Evolutionary conservation across 2,113 vertebrate species (phyloP).

Genomic region (Anolis sagrei): DNA sequence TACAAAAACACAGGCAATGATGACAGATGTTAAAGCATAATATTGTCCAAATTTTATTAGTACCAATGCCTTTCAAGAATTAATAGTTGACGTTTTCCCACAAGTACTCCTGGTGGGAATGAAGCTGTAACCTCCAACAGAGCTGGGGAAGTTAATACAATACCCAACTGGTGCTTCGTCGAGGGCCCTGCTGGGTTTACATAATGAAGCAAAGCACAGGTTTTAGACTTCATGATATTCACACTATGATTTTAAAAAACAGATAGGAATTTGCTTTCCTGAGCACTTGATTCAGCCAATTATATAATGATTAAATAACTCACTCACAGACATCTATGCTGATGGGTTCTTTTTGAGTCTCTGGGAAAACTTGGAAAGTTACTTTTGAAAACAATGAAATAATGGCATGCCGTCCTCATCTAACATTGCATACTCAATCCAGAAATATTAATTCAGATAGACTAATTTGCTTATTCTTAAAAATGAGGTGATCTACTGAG

Average conservation of each 20-base stretch:
- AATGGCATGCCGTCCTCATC: too few relatives aligned
- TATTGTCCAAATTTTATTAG: constrained; percentile 36
- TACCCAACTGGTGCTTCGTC: constrained; percentile 1
- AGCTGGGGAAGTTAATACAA: constrained; percentile 24
- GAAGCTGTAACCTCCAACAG: constrained; percentile 7
- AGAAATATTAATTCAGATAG: constrained; percentile 46
- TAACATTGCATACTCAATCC: constrained; percentile 20
- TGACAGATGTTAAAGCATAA: constrained; percentile 31
- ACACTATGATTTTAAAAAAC: background rate
- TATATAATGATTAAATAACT: constrained; percentile 43
- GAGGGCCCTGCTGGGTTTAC: constrained; percentile 17
- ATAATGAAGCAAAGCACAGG: background rate
- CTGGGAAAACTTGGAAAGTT: background rate
- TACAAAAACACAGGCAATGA: constrained; percentile 26
- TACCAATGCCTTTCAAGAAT: constrained; percentile 36
- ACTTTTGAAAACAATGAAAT: too few relatives aligned
- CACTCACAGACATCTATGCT: constrained; percentile 36
- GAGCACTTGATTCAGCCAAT: constrained; percentile 38
- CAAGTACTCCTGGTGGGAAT: constrained; percentile 17
- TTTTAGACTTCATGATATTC: constrained; percentile 43
- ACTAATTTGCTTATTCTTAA: constrained; percentile 57
- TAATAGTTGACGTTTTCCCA: constrained; percentile 27
- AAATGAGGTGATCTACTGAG: constrained; percentile 33
- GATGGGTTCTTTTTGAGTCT: constrained; percentile 28
- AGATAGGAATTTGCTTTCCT: constrained; percentile 39